phyloP scores from a whole-genome alignment of 1,140 invertebrate species.

The Drosophila hydei region DNA sequence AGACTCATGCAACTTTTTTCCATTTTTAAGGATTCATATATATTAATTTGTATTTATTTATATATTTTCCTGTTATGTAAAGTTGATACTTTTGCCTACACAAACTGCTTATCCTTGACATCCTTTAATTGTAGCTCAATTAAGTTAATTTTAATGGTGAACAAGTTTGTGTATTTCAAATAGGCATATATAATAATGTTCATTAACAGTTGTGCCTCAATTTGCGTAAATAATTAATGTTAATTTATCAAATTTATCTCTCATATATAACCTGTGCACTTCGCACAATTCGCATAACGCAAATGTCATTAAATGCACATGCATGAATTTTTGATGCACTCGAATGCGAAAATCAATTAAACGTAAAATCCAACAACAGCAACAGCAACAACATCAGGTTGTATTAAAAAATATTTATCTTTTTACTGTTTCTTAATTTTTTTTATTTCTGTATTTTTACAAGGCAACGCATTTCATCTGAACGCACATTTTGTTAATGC shows the following conservation, averaged over 20 bases:
- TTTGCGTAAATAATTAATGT: slow-evolving; percentile 51
- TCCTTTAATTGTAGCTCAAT: slow-evolving; percentile 1
- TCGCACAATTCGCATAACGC: slow-evolving; percentile 14
- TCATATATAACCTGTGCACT: slow-evolving; percentile 24
- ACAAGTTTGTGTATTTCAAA: too few species aligned
- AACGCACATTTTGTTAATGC: slow-evolving; percentile 44
- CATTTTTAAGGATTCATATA: too few species aligned
- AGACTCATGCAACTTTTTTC: too few species aligned
- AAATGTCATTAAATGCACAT: slow-evolving; percentile 72
- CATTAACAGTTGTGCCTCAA: slow-evolving; percentile 26
- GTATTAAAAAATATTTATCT: slow-evolving; percentile 11
- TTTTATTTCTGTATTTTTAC: slow-evolving; percentile 11
- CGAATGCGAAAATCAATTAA: slow-evolving; percentile 76
- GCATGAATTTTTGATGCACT: slow-evolving; percentile 78
- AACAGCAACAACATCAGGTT: slow-evolving; percentile 2
- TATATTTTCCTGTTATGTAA: background rate
- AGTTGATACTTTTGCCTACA: too few species aligned
- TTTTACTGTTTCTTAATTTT: background rate
- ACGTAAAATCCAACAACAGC: slow-evolving; percentile 47
- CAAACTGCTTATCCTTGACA: background rate
- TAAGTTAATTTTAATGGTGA: background rate
- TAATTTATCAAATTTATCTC: slow-evolving; percentile 34
- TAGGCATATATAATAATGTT: background rate
- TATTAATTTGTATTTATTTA: background rate
- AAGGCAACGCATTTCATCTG: slow-evolving; percentile 32